phyloP scores from a whole-genome alignment of 2,797 vertebrate species.

The Luscinia megarhynchos region DNA sequence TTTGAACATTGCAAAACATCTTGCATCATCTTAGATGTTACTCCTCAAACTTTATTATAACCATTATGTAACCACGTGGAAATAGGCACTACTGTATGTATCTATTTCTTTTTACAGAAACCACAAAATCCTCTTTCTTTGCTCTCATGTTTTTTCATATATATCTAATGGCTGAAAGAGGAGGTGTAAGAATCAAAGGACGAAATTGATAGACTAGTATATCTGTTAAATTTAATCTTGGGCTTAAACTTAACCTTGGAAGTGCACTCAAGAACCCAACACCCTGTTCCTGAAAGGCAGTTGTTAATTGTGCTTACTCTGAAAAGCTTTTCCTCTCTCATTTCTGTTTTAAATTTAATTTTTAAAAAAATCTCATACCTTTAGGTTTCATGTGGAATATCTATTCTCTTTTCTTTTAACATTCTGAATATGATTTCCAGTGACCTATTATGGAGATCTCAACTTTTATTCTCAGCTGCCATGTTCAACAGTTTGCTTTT shows the following conservation, averaged over 20 bases:
- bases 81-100: neutral
- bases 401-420: neutral
- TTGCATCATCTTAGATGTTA: neutral
- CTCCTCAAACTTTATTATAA: neutral
- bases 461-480: neutral
- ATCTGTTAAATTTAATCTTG: neutral
- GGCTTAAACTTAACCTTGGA: neutral
- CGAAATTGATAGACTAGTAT: neutral
- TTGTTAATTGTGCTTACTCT: neutral
- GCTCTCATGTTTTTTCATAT: neutral
- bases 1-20: neutral
- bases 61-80: neutral
- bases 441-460: neutral
- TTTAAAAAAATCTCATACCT: neutral
- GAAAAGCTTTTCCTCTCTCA: neutral
- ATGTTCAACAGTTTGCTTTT: neutral
- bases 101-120: neutral
- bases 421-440: neutral
- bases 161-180: neutral
- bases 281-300: neutral
- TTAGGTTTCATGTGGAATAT: neutral
- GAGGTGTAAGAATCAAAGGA: neutral
- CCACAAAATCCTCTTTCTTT: neutral
- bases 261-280: neutral
- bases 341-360: slow-evolving; percentile 3